phyloP scores from a whole-genome alignment of 2,888 invertebrate genomes.

The Drosophila nr. medialis region DNA sequence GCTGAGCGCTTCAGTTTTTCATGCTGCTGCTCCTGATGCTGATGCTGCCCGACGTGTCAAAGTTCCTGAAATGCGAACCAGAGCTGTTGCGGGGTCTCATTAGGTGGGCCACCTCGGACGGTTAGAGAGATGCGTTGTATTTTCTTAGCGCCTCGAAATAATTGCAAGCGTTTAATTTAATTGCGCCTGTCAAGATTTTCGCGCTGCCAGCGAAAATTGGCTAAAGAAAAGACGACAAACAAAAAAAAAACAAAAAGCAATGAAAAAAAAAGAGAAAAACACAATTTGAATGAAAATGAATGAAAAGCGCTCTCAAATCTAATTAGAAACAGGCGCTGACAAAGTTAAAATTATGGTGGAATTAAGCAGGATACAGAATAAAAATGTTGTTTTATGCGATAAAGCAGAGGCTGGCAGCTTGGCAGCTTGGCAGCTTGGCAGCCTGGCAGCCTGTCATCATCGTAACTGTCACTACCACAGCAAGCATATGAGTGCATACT shows the following conservation, averaged over 20 bases:
- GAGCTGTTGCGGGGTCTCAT: slow-evolving; percentile 48
- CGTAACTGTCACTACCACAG: slow-evolving; percentile 42
- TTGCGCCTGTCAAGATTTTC: slow-evolving; percentile 70
- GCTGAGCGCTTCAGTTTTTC: slow-evolving; percentile 30
- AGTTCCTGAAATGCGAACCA: slow-evolving; percentile 45
- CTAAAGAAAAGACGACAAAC: neutral
- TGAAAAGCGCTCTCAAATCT: slow-evolving; percentile 69
- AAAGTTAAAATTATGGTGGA: slow-evolving; percentile 66
- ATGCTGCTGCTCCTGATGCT: slow-evolving; percentile 2
- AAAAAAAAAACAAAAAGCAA: slow-evolving; percentile 13
- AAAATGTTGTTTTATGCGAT: slow-evolving; percentile 46
- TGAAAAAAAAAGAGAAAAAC: slow-evolving; percentile 6
- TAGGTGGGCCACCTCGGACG: slow-evolving; percentile 36
- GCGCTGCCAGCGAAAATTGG: slow-evolving; percentile 34
- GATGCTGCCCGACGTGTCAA: slow-evolving; percentile 42
- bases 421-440: neutral
- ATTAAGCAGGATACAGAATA: slow-evolving; percentile 41
- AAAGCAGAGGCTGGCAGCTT: slow-evolving; percentile 42
- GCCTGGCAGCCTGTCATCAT: slow-evolving; percentile 40
- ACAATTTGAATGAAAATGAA: slow-evolving; percentile 64
- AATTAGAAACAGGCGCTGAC: slow-evolving; percentile 71
- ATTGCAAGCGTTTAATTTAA: slow-evolving; percentile 81
- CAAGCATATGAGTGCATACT: slow-evolving; percentile 42
- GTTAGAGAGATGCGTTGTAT: slow-evolving; percentile 43
- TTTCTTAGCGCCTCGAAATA: slow-evolving; percentile 73